phyloP scores from a whole-genome alignment of 30 jellyfish, hydroid and myxozoan genomes.

The Turritopsis dohrnii region DNA sequence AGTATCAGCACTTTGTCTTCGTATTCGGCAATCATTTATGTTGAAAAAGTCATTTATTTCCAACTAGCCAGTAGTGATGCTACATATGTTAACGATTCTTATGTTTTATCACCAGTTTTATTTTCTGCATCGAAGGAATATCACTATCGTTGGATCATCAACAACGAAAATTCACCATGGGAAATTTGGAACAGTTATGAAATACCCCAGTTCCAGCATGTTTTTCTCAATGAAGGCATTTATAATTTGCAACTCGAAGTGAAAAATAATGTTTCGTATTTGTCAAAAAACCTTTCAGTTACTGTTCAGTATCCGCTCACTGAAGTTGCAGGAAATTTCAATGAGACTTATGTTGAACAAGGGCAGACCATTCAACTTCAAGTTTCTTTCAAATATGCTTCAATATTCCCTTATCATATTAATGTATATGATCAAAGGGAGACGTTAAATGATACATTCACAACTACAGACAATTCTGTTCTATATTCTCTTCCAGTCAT shows the following conservation, averaged over 20 bases:
- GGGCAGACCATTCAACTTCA: neutral
- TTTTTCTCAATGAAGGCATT: constrained; percentile 39
- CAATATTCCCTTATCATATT: neutral
- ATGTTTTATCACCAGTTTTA: constrained; percentile 1
- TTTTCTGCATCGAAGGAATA: neutral
- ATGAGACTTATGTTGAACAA: neutral
- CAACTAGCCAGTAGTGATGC: neutral
- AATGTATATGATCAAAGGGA: neutral
- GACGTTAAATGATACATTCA: neutral
- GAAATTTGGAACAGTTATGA: neutral
- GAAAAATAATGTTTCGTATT: constrained; percentile 32
- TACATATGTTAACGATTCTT: neutral
- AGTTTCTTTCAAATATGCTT: neutral
- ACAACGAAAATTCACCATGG: constrained; percentile 33
- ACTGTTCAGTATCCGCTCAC: constrained; percentile 42
- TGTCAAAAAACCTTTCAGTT: constrained; percentile 10
- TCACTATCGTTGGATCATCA: constrained; percentile 30
- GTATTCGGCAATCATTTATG: neutral
- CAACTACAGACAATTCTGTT: neutral
- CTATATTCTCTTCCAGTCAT: neutral
- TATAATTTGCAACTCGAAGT: constrained; percentile 33
- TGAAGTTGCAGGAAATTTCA: neutral
- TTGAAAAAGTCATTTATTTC: neutral
- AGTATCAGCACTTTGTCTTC: neutral
- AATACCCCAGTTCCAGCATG: constrained; percentile 8